These are phyloP conservation scores for Hydrophis major DNA, from an alignment of 2,797 vertebrate species.

Conservation along the genomic window DNA sequence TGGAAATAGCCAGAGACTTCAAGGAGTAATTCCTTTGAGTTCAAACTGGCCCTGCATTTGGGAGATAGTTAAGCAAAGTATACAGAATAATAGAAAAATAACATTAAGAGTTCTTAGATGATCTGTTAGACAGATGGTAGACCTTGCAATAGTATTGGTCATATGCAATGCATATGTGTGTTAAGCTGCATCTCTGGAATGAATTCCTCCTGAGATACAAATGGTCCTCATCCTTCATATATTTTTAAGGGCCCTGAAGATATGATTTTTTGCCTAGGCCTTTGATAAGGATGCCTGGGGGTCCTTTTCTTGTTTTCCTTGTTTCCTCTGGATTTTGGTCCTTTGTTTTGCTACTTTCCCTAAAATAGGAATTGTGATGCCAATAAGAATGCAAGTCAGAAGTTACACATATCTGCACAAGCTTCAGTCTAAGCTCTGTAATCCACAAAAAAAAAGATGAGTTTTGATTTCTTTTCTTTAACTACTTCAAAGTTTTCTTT, in stretches of 20 bases:
- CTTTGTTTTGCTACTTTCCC: background rate
- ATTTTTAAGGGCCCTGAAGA: background rate
- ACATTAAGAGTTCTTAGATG: background rate
- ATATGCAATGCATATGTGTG: background rate
- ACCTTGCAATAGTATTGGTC: background rate
- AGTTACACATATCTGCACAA: background rate
- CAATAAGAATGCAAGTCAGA: background rate
- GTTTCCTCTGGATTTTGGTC: background rate
- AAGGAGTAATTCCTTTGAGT: background rate
- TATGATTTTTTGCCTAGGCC: background rate
- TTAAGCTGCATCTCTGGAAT: background rate
- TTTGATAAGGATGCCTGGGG: background rate
- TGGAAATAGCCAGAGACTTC: background rate
- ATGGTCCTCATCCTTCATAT: background rate
- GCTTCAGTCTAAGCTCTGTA: background rate
- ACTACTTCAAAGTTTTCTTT: background rate
- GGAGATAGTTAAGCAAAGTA: background rate
- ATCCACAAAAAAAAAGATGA: background rate
- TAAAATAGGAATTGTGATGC: background rate
- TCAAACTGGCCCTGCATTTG: background rate
- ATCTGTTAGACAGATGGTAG: background rate
- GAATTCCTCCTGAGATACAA: background rate
- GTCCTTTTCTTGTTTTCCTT: background rate
- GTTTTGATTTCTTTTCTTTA: background rate
- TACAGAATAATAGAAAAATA: background rate